phyloP scores from a whole-genome alignment of 2,797 vertebrate species.

The Periparus ater region DNA sequence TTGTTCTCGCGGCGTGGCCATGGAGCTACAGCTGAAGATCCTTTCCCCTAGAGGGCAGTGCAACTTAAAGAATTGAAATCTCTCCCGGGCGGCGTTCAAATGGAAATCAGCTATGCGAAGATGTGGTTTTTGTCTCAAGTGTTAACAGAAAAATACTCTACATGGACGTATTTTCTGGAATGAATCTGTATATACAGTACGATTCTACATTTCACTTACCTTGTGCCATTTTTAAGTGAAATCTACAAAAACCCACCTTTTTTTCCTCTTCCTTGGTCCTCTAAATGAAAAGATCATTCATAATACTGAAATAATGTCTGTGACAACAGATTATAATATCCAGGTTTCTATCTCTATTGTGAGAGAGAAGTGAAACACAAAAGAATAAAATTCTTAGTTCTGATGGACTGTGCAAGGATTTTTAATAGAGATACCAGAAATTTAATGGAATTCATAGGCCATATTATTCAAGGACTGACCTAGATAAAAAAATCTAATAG shows the following conservation, averaged over 20 bases:
- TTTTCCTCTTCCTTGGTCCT: rapidly evolving
- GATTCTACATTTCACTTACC: not conserved
- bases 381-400: constrained; percentile 26
- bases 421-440: not conserved
- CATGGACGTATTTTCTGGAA: not conserved
- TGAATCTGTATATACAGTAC: not conserved
- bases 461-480: not conserved
- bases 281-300: not conserved
- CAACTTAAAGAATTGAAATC: constrained; percentile 56
- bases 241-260: not conserved
- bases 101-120: not conserved
- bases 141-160: not conserved
- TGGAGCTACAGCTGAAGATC: not conserved
- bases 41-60: constrained; percentile 73
- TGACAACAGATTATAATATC: not conserved
- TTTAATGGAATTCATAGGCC: not conserved
- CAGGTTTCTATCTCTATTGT: not conserved
- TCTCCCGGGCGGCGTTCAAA: not conserved
- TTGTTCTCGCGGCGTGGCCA: not conserved
- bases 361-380: not conserved
- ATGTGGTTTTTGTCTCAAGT: not conserved
- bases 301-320: not conserved
- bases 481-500: not conserved
- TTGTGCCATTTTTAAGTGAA: not conserved
- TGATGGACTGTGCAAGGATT: not conserved